Percentiles rank a stretch among this genome's conserved stretches.
These are phyloP conservation scores for Pseudococcus jackbeardsleyi DNA, from an alignment of 2,888 invertebrate species.

Conservation along the genomic window DNA sequence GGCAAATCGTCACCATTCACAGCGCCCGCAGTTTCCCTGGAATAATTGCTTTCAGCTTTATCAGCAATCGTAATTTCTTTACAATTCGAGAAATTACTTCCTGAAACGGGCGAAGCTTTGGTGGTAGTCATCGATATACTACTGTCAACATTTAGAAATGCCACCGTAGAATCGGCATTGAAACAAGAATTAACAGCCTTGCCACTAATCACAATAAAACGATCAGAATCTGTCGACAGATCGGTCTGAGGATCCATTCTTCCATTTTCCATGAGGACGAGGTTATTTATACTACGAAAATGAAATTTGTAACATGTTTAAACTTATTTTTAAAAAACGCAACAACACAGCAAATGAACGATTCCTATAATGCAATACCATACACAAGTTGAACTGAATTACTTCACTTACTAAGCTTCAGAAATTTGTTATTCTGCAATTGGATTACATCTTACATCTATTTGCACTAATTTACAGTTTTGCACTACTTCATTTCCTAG, in stretches of 20 bases:
- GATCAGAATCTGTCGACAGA: constrained; percentile 43
- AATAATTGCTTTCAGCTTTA: background rate
- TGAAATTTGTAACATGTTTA: background rate
- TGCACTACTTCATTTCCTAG: too few species aligned
- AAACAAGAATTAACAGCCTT: constrained; percentile 50
- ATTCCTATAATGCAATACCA: background rate
- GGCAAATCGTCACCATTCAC: constrained; percentile 33
- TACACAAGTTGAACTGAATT: background rate
- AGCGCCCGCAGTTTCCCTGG: background rate
- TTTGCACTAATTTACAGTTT: background rate
- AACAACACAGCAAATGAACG: background rate
- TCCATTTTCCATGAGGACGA: constrained; percentile 64
- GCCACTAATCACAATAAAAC: constrained; percentile 23
- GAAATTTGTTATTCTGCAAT: background rate
- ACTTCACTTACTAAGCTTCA: background rate
- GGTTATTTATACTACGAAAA: background rate
- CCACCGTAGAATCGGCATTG: background rate
- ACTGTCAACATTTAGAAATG: background rate
- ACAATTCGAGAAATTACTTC: constrained; percentile 14
- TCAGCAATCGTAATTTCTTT: background rate
- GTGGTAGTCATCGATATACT: background rate
- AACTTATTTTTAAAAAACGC: background rate
- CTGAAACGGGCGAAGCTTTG: background rate
- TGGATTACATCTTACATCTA: background rate
- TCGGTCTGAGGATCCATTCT: constrained; percentile 57